Base-by-base conservation (phyloP, 2,113 vertebrate genomes). In the Scytalopus superciliaris region DNA sequence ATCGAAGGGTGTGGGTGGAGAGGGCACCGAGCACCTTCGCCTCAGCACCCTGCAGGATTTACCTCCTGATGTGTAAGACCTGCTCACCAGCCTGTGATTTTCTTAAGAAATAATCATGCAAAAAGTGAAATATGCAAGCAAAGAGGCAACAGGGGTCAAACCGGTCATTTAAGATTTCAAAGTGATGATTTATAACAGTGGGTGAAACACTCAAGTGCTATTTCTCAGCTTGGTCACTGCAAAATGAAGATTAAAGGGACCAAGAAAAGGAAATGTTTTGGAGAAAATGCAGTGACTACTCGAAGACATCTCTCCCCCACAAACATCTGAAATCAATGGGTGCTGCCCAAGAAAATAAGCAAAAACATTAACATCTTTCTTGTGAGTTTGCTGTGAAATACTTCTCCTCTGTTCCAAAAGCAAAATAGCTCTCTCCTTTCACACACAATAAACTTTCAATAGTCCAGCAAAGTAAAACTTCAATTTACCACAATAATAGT, bases 391-490 rank as follows among this genome's bases (percentile, higher is more conserved):
- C 73, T 37, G 28, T 47, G 60, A 93, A 95, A 95, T 52, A 78
- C 50, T 42, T 70, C 56, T 76, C 50, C 80, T 53, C 42, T 37
- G 64, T 37, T 93, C 85, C 52, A 86, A 87, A 94, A 85, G 53
- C 79, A 84, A 84, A 91, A 91, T 22, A 89, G 62, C 39, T 64
- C 77, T 78, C 49, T 87, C 33, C 52, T 75, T 81, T 78, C 87
- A 89, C 74, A 95, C 40, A 12, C 57, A 82, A 93, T 85, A 94
- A 96, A 93, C 73, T 97, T 95, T 30, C 89, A 87, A 56, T 84
- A 96, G 80, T 81, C 76, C 90, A 80, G 49, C 30, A 45, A 95
- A 96, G 83, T 84, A 90, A 91, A 92, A 95, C 78, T 93, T 66
- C 73, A 89, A 82, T 84, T 93, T 85, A 64, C 13, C 4, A 89